Evolutionary conservation across 1,140 invertebrate species (phyloP).

Genomic region (Lepidurus couesii): DNA sequence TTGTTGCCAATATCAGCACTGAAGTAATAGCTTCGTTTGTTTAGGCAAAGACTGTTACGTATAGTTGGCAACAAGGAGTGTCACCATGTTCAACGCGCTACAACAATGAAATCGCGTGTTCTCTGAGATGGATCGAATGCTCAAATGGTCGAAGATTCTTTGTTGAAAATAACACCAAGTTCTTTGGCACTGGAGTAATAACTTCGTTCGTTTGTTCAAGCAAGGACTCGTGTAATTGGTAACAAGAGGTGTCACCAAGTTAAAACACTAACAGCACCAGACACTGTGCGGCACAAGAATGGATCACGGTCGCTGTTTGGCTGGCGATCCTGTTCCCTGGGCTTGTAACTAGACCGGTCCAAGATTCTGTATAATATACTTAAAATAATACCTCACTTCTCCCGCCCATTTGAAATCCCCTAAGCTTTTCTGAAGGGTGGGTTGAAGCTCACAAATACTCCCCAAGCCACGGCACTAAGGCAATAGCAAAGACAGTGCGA

Average conservation of each 20-base stretch:
- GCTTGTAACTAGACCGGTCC: neutral
- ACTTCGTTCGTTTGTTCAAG: neutral
- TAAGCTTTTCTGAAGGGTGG: neutral
- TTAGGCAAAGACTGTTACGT: too few species aligned
- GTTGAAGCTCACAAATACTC: neutral
- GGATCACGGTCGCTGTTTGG: neutral
- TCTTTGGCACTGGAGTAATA: too few species aligned
- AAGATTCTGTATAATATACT: conserved; percentile 16
- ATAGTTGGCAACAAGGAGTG: too few species aligned
- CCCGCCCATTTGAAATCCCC: neutral
- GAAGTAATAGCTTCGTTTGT: neutral
- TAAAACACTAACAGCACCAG: neutral
- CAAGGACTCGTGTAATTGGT: neutral
- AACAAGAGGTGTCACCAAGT: neutral
- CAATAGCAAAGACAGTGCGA: neutral
- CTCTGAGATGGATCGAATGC: too few species aligned
- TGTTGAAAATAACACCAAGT: too few species aligned
- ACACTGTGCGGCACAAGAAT: neutral
- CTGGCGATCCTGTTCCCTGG: conserved; percentile 8
- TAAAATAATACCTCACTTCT: conserved; percentile 20
- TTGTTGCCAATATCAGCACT: neutral
- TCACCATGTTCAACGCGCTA: too few species aligned
- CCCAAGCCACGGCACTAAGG: neutral
- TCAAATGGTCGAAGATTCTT: too few species aligned
- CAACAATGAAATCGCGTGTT: too few species aligned